phyloP scores from a whole-genome alignment of 2,797 vertebrate species.

The Morus bassanus region DNA sequence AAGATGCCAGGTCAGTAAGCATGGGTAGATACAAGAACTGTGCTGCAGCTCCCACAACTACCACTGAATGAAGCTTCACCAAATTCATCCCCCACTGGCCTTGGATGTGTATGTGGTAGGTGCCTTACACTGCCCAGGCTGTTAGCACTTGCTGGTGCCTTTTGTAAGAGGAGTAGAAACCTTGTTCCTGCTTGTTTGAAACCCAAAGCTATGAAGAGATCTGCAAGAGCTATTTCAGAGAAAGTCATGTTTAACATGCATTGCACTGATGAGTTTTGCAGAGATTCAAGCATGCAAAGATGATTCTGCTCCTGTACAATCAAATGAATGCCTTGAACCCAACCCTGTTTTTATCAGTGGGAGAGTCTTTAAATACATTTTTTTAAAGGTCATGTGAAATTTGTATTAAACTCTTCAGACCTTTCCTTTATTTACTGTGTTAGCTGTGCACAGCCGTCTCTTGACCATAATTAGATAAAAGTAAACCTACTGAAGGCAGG shows the following conservation, averaged over 20 bases:
- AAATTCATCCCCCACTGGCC: background rate
- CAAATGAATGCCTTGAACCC: background rate
- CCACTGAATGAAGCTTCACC: background rate
- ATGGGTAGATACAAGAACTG: background rate
- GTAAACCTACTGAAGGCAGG: background rate
- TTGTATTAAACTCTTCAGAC: background rate
- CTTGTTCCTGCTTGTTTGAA: background rate
- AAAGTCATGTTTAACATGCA: rapidly evolving
- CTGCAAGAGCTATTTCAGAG: background rate
- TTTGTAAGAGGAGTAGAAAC: background rate
- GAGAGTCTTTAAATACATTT: background rate
- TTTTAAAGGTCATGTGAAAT: background rate
- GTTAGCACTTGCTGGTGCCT: background rate
- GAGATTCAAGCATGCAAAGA: background rate
- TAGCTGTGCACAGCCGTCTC: background rate
- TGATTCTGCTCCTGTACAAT: background rate
- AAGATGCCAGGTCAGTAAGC: background rate
- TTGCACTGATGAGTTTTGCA: background rate
- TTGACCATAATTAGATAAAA: background rate
- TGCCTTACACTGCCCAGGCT: background rate
- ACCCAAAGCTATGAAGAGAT: background rate
- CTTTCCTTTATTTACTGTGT: background rate
- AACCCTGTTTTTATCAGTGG: background rate
- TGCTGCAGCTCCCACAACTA: background rate
- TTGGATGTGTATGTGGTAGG: background rate